Conservation (phyloP, 1,140 invertebrate genomes). For the Anadara kagoshimensis region DNA sequence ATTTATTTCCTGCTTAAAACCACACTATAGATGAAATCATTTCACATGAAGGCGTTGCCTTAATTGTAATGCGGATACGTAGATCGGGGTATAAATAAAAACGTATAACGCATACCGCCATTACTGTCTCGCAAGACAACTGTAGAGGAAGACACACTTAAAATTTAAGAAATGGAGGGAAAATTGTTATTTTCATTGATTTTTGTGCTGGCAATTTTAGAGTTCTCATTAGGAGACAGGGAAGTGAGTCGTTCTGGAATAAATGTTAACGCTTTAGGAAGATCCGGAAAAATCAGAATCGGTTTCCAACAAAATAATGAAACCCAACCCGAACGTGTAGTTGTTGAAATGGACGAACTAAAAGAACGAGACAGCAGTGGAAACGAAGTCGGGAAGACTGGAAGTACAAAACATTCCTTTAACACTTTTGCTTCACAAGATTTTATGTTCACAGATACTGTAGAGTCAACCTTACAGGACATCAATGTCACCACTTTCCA, state of each 20-base stretch:
- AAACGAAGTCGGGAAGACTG: background rate
- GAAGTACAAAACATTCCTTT: background rate
- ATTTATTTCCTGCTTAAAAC: too few species aligned
- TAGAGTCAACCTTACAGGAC: background rate
- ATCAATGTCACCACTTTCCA: background rate
- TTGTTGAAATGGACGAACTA: constrained; percentile 1
- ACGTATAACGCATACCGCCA: too few species aligned
- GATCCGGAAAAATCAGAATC: constrained; percentile 4
- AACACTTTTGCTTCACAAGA: constrained; percentile 6
- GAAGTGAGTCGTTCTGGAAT: background rate
- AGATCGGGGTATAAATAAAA: too few species aligned
- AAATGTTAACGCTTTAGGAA: background rate
- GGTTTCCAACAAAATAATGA: background rate
- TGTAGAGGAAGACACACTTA: too few species aligned
- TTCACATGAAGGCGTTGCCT: too few species aligned
- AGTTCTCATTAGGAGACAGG: background rate
- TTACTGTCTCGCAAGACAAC: too few species aligned
- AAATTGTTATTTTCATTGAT: too few species aligned
- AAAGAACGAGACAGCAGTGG: background rate
- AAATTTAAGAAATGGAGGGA: too few species aligned
- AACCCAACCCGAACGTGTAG: background rate
- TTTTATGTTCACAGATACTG: background rate
- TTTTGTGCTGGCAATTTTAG: too few species aligned
- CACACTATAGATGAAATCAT: too few species aligned
- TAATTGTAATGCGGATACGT: too few species aligned